Conservation (phyloP, 2,888 invertebrate species). For the Aethes cnicana region DNA sequence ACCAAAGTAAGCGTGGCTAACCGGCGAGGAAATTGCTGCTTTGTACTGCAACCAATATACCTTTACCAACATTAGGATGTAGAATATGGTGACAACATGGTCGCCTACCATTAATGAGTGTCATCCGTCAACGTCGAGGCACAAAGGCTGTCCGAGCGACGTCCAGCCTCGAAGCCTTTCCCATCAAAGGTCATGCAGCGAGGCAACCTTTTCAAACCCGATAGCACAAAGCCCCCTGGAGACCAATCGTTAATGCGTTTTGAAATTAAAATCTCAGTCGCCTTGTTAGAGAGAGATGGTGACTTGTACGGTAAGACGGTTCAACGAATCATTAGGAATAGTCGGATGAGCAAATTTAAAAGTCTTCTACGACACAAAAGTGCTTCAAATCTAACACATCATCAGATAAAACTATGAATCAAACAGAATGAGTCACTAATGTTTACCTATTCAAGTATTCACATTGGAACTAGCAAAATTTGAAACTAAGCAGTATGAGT, state of each 20-base stretch:
- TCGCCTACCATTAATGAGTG: conserved; percentile 39
- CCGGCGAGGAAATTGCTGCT: conserved; percentile 44
- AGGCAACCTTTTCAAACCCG: conserved; percentile 23
- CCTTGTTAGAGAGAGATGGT: not conserved
- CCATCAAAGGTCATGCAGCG: conserved; percentile 33
- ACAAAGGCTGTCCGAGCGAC: conserved; percentile 46
- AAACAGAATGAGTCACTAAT: too few relatives aligned
- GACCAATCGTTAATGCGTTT: conserved; percentile 9
- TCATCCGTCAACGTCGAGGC: conserved; percentile 53
- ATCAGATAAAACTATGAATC: too few relatives aligned
- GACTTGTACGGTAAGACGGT: too few relatives aligned
- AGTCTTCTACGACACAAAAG: too few relatives aligned
- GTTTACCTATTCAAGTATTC: too few relatives aligned
- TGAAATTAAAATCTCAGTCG: not conserved
- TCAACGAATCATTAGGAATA: too few relatives aligned
- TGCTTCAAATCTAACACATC: too few relatives aligned
- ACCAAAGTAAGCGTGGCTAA: conserved; percentile 49
- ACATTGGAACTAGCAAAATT: too few relatives aligned
- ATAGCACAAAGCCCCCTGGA: conserved; percentile 15
- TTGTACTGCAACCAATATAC: conserved; percentile 40
- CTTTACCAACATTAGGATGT: conserved; percentile 30
- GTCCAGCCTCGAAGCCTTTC: conserved; percentile 34
- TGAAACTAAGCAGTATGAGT: too few relatives aligned
- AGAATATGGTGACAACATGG: conserved; percentile 40
- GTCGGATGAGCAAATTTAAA: too few relatives aligned